A percentile compares a stretch with the other conserved stretches of the same genome.
phyloP scores from a whole-genome alignment of 2,113 vertebrate species.

The Spilogale gracilis region DNA sequence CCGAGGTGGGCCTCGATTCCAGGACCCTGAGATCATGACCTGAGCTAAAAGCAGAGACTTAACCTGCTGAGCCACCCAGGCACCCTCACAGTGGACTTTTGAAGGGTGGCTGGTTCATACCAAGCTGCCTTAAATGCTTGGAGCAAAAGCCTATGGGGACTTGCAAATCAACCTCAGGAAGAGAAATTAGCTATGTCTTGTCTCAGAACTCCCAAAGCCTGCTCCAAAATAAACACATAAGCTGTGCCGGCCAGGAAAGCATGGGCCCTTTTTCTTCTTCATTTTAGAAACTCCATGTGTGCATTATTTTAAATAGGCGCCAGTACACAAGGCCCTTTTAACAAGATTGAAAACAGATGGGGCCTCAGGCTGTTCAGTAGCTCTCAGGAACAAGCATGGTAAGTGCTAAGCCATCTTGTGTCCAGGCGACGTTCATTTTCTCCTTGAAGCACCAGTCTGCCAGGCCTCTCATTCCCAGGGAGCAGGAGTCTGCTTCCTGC shows the following conservation, averaged over 20 bases:
- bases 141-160: slow-evolving; percentile 59
- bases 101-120: slow-evolving; percentile 53
- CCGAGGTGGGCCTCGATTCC: too few relatives aligned
- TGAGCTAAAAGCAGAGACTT: too few relatives aligned
- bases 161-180: slow-evolving; percentile 66
- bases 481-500: slow-evolving; percentile 58
- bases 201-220: slow-evolving; percentile 59
- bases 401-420: slow-evolving; percentile 31
- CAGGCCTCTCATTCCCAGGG: slow-evolving; percentile 45
- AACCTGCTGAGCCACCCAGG: too few relatives aligned
- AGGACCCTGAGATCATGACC: too few relatives aligned
- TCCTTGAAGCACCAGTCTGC: slow-evolving; percentile 44
- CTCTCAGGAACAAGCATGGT: slow-evolving; percentile 43
- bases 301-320: slow-evolving; percentile 74
- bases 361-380: slow-evolving; percentile 53
- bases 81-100: not conserved
- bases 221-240: slow-evolving; percentile 78
- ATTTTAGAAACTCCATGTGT: slow-evolving; percentile 68
- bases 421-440: slow-evolving; percentile 16
- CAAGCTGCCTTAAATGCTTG: slow-evolving; percentile 23
- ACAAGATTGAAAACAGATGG: slow-evolving; percentile 69
- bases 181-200: slow-evolving; percentile 69
- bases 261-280: slow-evolving; percentile 47
- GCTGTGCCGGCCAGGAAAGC: slow-evolving; percentile 3
- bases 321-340: slow-evolving; percentile 74